phyloP scores from a whole-genome alignment of 2,113 vertebrate species.

The Tamias sibiricus region DNA sequence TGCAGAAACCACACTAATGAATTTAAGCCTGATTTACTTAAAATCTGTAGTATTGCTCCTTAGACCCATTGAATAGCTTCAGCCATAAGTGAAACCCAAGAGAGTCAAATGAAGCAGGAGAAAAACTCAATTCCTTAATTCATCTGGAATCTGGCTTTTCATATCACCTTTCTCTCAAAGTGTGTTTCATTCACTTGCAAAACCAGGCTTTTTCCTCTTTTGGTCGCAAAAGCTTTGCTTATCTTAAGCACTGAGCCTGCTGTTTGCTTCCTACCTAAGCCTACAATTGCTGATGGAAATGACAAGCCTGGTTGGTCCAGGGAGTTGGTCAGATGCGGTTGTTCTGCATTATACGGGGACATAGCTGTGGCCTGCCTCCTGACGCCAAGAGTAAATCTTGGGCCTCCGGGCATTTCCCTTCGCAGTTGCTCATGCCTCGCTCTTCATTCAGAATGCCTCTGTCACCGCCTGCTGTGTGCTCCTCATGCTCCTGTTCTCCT shows the following conservation, averaged over 20 bases:
- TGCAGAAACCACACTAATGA: neutral
- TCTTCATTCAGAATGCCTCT: constrained; percentile 89
- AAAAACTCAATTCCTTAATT: neutral
- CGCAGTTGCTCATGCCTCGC: constrained; percentile 86
- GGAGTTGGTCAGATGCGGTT: neutral
- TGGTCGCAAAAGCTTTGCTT: neutral
- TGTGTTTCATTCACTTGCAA: neutral
- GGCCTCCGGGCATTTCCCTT: constrained; percentile 64
- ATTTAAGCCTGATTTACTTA: neutral
- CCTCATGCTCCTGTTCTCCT: constrained; percentile 88
- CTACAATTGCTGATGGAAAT: neutral
- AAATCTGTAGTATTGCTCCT: neutral
- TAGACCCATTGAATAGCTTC: neutral
- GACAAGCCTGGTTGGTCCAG: accelerated
- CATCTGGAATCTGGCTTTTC: neutral
- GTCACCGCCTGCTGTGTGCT: constrained; percentile 85
- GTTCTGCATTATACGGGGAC: neutral
- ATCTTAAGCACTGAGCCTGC: neutral
- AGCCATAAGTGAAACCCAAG: neutral
- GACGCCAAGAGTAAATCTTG: neutral
- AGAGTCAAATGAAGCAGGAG: neutral
- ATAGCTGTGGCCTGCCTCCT: neutral
- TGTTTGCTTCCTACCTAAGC: neutral
- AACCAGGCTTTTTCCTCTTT: neutral
- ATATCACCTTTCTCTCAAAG: neutral